phyloP scores from a whole-genome alignment of 1,140 invertebrate species.

The Brachionus rotundiformis region DNA sequence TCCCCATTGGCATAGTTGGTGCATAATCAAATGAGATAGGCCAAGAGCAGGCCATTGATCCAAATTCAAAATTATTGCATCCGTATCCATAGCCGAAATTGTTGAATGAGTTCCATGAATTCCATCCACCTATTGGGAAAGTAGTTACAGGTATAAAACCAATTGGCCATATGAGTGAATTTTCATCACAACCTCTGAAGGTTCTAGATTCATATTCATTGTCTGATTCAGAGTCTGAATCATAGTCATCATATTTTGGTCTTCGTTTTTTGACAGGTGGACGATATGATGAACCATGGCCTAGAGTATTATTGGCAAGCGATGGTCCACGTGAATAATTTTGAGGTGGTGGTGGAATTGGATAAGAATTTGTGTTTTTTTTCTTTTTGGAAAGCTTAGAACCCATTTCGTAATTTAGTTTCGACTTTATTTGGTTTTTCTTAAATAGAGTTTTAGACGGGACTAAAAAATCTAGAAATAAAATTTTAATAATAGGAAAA shows the following conservation, averaged over 20 bases:
- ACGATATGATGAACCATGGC: not conserved
- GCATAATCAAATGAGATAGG: not conserved
- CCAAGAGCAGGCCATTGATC: not conserved
- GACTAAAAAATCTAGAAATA: conserved; percentile 14
- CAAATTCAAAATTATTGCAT: not conserved
- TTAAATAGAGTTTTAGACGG: conserved; percentile 2
- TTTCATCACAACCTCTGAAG: not conserved
- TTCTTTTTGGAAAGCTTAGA: conserved; percentile 13
- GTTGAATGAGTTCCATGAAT: not conserved
- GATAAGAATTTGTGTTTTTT: not conserved
- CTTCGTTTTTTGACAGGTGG: not conserved
- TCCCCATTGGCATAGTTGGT: not conserved
- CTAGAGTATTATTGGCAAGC: too few relatives aligned
- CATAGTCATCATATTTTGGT: not conserved
- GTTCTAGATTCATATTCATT: not conserved
- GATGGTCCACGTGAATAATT: too few relatives aligned
- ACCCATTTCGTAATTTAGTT: not conserved
- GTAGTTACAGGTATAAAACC: not conserved
- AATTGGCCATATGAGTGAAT: not conserved
- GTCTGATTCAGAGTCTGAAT: not conserved
- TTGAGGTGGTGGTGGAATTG: not conserved
- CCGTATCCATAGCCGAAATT: conserved; percentile 1
- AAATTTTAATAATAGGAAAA: not conserved
- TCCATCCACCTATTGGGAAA: not conserved
- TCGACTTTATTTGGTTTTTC: not conserved